These are phyloP conservation scores for Pachyseris speciosa DNA, from an alignment of 64 coral and sea anemone species.

Conservation along the genomic window DNA sequence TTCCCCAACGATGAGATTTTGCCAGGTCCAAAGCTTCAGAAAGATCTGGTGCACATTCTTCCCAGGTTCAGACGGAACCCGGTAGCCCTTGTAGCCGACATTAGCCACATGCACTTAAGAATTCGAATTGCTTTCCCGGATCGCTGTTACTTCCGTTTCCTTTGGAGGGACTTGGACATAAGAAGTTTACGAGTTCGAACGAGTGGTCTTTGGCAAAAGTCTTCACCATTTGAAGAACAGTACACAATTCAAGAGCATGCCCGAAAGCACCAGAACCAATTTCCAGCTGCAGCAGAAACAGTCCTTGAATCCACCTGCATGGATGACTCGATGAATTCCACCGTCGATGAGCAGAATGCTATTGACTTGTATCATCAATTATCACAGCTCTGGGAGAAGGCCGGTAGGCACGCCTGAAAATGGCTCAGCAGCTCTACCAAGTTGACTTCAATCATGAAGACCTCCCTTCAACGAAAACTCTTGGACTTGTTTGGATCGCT, in stretches of 20 bases:
- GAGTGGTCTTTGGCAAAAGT: constrained; percentile 71
- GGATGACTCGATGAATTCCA: constrained; percentile 67
- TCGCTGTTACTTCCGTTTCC: constrained; percentile 7
- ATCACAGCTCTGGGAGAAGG: constrained; percentile 36
- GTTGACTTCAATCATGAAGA: constrained; percentile 60
- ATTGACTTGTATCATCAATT: constrained; percentile 67
- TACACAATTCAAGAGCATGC: constrained; percentile 71
- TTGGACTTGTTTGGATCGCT: constrained; percentile 66
- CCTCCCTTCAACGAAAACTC: constrained; percentile 73
- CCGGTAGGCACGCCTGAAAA: constrained; percentile 74
- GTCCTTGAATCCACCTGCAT: constrained; percentile 69
- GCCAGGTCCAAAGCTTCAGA: constrained; percentile 42
- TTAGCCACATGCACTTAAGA: constrained; percentile 17
- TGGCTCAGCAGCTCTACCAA: constrained; percentile 76
- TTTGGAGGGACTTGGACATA: constrained; percentile 38
- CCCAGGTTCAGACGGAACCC: background rate
- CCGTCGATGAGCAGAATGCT: constrained; percentile 35
- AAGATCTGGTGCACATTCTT: constrained; percentile 29
- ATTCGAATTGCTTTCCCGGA: background rate
- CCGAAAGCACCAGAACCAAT: constrained; percentile 31
- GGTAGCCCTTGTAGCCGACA: constrained; percentile 9
- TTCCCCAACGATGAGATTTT: constrained; percentile 7
- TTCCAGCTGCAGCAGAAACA: constrained; percentile 76
- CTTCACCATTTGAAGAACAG: constrained; percentile 57
- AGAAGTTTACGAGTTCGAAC: constrained; percentile 69